phyloP scores from a whole-genome alignment of 2,113 vertebrate species.

The Mastomys coucha region DNA sequence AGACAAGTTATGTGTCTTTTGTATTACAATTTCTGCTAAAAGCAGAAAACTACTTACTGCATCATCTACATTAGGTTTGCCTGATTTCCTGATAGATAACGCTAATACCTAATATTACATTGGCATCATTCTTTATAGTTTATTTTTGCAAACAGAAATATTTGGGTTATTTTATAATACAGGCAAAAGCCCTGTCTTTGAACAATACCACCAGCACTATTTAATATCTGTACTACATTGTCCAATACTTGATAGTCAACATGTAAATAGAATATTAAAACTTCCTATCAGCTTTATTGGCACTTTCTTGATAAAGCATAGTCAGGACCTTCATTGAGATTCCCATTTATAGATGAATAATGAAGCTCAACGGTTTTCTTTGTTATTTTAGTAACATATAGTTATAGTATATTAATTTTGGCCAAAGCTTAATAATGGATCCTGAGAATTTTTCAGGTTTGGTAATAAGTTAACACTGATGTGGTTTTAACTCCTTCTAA shows the following conservation, averaged over 20 bases:
- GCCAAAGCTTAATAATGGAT: slow-evolving; percentile 17
- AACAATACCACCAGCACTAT: neutral
- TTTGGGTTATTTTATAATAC: neutral
- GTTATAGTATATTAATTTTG: slow-evolving; percentile 36
- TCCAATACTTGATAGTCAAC: neutral
- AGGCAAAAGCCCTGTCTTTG: neutral
- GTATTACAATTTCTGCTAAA: slow-evolving; percentile 59
- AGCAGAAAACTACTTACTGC: neutral
- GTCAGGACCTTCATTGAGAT: slow-evolving; percentile 14
- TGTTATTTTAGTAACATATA: slow-evolving; percentile 37
- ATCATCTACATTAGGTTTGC: slow-evolving; percentile 15
- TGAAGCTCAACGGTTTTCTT: slow-evolving; percentile 13
- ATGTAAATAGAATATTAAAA: neutral
- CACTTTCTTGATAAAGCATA: slow-evolving; percentile 7
- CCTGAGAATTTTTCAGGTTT: slow-evolving; percentile 39
- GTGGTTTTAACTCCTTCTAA: slow-evolving; percentile 19
- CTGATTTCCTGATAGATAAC: neutral
- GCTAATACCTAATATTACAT: neutral
- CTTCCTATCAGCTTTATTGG: neutral
- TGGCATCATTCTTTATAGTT: neutral
- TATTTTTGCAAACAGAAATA: neutral
- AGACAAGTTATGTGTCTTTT: slow-evolving; percentile 44
- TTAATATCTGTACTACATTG: neutral
- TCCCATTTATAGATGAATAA: slow-evolving; percentile 10
- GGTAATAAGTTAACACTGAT: slow-evolving; percentile 30